A percentile compares a stretch with the other conserved stretches of the same genome.
Conservation (phyloP, 2,888 invertebrate species). For the Caradrina kadenii region DNA sequence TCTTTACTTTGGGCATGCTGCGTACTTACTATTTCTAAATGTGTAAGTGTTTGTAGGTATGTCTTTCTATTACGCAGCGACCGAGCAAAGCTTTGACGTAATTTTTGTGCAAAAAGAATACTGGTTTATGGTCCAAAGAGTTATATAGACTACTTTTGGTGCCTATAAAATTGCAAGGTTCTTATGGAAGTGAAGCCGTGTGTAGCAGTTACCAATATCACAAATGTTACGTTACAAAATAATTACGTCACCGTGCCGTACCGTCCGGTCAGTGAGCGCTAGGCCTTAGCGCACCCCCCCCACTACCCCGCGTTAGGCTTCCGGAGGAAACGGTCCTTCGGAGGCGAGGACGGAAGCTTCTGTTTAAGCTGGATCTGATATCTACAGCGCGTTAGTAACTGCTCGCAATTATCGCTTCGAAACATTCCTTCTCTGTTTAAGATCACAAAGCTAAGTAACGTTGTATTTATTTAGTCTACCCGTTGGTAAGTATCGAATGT, state of each 20-base stretch:
- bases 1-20: no score
- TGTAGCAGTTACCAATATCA: no score
- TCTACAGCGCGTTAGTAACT: conserved; percentile 64
- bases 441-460: conserved; percentile 7
- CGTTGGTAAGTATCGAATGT: neutral
- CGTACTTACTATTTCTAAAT: neutral
- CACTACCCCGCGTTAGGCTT: conserved; percentile 71
- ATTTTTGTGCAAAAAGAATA: no score
- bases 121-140: neutral
- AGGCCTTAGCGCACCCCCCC: conserved; percentile 44
- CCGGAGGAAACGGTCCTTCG: conserved; percentile 79
- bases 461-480: conserved; percentile 20
- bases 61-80: neutral
- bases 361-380: conserved; percentile 77
- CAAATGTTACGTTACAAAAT: no score
- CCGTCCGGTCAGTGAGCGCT: conserved; percentile 15
- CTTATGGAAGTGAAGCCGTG: neutral
- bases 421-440: conserved; percentile 34
- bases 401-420: conserved; percentile 70
- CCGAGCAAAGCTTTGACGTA: neutral
- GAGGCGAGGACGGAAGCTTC: conserved; percentile 75
- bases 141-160: neutral
- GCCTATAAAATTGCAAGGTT: neutral
- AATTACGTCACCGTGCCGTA: neutral
- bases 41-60: neutral